A percentile compares a stretch with the other conserved stretches of the same genome.
Conservation (phyloP, 2,113 vertebrate species). For the Phalacrocorax carbo region DNA sequence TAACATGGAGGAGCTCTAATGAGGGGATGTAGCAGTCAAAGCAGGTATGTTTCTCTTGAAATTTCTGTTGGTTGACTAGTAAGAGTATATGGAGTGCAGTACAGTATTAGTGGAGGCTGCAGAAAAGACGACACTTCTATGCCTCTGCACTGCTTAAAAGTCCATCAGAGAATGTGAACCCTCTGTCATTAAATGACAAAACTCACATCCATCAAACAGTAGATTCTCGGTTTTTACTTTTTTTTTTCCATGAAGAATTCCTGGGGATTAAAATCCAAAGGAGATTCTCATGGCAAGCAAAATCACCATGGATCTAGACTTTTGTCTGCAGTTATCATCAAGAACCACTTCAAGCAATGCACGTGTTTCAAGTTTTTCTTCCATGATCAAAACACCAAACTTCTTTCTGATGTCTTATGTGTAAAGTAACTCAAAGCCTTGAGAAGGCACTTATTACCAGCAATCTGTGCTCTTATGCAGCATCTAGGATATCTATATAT, state of each 20-base stretch:
- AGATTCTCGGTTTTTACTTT: background rate
- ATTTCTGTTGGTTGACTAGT: background rate
- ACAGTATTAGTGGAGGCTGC: background rate
- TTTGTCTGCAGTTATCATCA: background rate
- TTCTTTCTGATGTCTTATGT: conserved; percentile 27
- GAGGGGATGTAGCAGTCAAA: background rate
- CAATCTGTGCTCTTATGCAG: background rate
- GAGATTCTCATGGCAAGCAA: conserved; percentile 3
- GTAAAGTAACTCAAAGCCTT: conserved; percentile 48
- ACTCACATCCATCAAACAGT: conserved; percentile 32
- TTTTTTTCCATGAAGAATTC: conserved; percentile 20
- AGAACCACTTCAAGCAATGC: conserved; percentile 36
- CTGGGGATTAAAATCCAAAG: conserved; percentile 23
- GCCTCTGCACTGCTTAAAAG: background rate
- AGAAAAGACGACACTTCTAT: background rate
- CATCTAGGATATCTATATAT: background rate
- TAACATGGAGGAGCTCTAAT: background rate
- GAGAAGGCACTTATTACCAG: conserved; percentile 20
- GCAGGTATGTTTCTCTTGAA: background rate
- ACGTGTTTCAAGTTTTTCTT: background rate
- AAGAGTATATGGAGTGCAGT: background rate
- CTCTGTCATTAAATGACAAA: conserved; percentile 28
- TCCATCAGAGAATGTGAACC: conserved; percentile 3
- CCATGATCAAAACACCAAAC: conserved; percentile 28
- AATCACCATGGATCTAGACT: conserved; percentile 39